Conservation (phyloP, 1,140 invertebrate genomes). For the Phortica variegata region DNA sequence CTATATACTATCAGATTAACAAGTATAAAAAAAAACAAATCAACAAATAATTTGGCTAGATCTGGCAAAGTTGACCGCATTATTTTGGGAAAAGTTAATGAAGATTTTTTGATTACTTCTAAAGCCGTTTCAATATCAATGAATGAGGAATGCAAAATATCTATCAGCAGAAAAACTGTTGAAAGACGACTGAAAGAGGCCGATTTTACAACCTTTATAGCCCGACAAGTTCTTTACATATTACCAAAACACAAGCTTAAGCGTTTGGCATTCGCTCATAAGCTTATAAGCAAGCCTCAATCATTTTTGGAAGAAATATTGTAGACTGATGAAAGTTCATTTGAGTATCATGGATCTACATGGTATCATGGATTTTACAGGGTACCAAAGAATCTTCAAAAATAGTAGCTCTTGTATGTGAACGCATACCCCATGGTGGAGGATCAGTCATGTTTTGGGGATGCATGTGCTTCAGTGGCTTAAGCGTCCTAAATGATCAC, state of each 20-base stretch:
- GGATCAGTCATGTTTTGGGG: constrained; percentile 8
- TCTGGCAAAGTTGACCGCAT: not conserved
- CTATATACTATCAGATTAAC: constrained; percentile 8
- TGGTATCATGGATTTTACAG: too few species aligned
- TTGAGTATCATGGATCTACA: not conserved
- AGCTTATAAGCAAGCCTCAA: not conserved
- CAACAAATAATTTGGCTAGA: not conserved
- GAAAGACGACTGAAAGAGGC: constrained; percentile 6
- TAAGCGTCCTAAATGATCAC: constrained; percentile 9
- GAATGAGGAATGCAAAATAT: not conserved
- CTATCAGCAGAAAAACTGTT: constrained; percentile 4
- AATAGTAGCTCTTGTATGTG: not conserved
- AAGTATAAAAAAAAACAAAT: not conserved
- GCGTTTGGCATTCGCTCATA: not conserved
- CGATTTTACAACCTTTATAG: constrained; percentile 2
- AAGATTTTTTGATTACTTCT: not conserved
- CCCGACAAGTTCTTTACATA: not conserved
- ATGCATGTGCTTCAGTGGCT: constrained; percentile 8
- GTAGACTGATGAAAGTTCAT: constrained; percentile 2
- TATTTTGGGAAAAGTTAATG: constrained; percentile 9
- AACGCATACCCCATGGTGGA: not conserved
- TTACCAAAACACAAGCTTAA: not conserved
- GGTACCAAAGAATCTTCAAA: too few species aligned
- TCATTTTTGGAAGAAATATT: constrained; percentile 5
- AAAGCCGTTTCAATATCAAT: constrained; percentile 1